Conservation (phyloP, 1,140 invertebrate species). For the Zaprionus nigranus region DNA sequence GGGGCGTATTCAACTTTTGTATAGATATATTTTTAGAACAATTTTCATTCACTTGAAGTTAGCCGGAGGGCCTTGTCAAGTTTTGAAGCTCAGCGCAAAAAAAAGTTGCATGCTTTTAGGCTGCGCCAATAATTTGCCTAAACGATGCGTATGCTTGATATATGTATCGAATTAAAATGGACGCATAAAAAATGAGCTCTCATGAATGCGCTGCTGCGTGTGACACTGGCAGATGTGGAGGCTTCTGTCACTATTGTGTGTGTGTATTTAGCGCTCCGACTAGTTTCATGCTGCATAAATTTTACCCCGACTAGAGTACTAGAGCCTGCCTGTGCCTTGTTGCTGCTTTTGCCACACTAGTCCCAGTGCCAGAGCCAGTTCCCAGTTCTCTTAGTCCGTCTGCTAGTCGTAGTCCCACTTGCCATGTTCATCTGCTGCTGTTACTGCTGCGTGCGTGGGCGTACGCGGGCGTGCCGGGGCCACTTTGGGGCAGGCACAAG, state of each 20-base stretch:
- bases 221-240: conserved; percentile 6
- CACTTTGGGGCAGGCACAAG: conserved; percentile 50
- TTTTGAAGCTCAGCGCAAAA: not conserved
- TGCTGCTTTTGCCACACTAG: conserved; percentile 2
- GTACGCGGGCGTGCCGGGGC: conserved; percentile 6
- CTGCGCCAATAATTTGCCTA: conserved; percentile 37
- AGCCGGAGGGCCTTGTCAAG: not conserved
- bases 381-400: conserved; percentile 12
- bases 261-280: conserved; percentile 73
- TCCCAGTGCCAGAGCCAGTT: conserved; percentile 7
- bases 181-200: conserved; percentile 43
- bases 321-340: not conserved
- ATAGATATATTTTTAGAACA: not conserved
- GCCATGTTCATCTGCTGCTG: conserved; percentile 9
- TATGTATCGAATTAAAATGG: conserved; percentile 80
- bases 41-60: not conserved
- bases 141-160: conserved; percentile 23
- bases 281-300: conserved; percentile 72
- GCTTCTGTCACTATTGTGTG: not conserved
- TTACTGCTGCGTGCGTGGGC: conserved; percentile 17
- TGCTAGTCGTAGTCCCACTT: conserved; percentile 2
- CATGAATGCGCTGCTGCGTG: conserved; percentile 55
- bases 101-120: conserved; percentile 39
- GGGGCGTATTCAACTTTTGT: too few species aligned
- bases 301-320: conserved; percentile 26